These are phyloP conservation scores for Crotalus horridus DNA, from an alignment of 2,113 vertebrate species.

Conservation along the genomic window DNA sequence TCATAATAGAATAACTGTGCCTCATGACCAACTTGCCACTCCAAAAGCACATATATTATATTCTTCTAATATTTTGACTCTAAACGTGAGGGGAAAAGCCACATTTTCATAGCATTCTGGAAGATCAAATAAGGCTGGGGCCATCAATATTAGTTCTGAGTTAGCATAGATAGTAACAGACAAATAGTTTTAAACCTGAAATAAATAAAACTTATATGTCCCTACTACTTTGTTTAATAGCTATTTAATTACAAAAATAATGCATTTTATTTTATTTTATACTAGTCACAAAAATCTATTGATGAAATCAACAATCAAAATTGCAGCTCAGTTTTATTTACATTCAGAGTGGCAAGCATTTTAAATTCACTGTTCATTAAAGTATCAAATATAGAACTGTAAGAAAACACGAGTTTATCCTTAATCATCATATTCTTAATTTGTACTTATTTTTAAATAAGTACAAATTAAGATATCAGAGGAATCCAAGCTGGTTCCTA, in stretches of 20 bases:
- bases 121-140: too few relatives aligned
- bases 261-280: background rate
- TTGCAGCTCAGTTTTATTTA: background rate
- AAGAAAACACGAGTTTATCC: background rate
- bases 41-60: too few relatives aligned
- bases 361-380: background rate
- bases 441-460: background rate
- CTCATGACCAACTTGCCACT: too few relatives aligned
- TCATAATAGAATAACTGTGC: too few relatives aligned
- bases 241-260: background rate
- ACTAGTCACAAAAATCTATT: background rate
- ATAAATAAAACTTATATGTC: background rate
- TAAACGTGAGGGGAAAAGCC: too few relatives aligned
- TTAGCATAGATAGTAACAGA: too few relatives aligned
- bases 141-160: too few relatives aligned
- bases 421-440: background rate
- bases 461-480: background rate
- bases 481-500: background rate
- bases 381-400: background rate
- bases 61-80: too few relatives aligned
- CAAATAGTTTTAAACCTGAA: background rate
- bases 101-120: too few relatives aligned
- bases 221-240: background rate
- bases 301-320: background rate
- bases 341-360: background rate